Evolutionary conservation across 2,888 invertebrate species (phyloP).

Genomic region (Brassicogethes aeneus): DNA sequence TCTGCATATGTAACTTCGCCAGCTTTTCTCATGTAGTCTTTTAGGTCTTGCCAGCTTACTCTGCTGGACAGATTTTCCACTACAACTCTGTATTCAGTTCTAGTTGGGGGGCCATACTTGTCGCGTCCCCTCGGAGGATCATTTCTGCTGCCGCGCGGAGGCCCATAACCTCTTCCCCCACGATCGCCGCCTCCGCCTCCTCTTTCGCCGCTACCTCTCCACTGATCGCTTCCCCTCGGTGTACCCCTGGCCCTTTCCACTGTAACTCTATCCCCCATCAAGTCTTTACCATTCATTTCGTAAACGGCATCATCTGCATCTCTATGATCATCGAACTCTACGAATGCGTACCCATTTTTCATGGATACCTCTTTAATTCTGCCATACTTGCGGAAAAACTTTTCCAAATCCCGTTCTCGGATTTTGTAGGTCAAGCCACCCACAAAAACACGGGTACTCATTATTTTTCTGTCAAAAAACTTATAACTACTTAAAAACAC

Average conservation of each 20-base stretch:
- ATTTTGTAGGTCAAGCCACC: conserved; percentile 80
- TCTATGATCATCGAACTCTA: conserved; percentile 95
- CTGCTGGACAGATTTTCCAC: conserved; percentile 97
- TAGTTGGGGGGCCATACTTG: conserved; percentile 94
- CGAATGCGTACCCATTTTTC: conserved; percentile 97
- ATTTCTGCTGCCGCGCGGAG: conserved; percentile 38
- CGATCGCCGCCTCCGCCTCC: conserved; percentile 10
- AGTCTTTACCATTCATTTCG: conserved; percentile 94
- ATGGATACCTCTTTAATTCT: conserved; percentile 86
- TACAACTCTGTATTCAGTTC: conserved; percentile 93
- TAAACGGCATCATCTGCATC: conserved; percentile 99
- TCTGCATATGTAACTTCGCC: conserved; percentile 96
- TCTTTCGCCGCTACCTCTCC: conserved; percentile 49
- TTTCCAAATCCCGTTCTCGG: conserved; percentile 88
- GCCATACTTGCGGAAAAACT: conserved; percentile 94
- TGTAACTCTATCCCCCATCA: conserved; percentile 86
- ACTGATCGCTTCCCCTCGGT: conserved; percentile 64
- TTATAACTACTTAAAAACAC: conserved; percentile 1
- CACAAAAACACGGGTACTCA: conserved; percentile 79
- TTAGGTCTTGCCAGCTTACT: conserved; percentile 99
- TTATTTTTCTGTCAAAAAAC: too few species aligned
- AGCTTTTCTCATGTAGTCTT: conserved; percentile 96
- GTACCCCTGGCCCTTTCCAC: conserved; percentile 76
- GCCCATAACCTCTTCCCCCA: conserved; percentile 13
- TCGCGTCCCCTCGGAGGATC: conserved; percentile 35